These are phyloP conservation scores for Thaumetopoea pityocampa DNA, from an alignment of 1,140 invertebrate species.

Conservation along the genomic window DNA sequence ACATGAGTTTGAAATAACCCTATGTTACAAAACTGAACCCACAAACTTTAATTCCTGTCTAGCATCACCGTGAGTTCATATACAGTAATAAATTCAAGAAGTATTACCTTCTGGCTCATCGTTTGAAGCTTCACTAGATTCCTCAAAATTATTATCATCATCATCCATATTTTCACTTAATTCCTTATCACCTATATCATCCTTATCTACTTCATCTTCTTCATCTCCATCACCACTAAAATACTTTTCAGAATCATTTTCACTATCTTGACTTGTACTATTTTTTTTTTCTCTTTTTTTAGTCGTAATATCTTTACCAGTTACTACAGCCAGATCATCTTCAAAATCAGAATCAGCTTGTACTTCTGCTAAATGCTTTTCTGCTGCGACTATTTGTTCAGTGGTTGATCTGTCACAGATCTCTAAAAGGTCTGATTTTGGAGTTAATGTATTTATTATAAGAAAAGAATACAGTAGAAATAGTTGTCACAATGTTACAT, in stretches of 20 bases:
- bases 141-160: constrained; percentile 7
- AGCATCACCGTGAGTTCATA: too few species aligned
- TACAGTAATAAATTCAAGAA: background rate
- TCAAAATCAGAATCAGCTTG: constrained; percentile 81
- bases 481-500: too few species aligned
- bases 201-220: constrained; percentile 21
- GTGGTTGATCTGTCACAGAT: constrained; percentile 86
- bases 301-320: constrained; percentile 50
- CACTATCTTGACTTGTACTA: constrained; percentile 25
- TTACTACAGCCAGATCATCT: constrained; percentile 77
- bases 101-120: constrained; percentile 19
- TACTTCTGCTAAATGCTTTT: constrained; percentile 79
- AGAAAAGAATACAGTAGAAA: too few species aligned
- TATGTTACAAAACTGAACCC: too few species aligned
- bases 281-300: constrained; percentile 40
- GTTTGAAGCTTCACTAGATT: constrained; percentile 12
- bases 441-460: constrained; percentile 20
- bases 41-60: too few species aligned
- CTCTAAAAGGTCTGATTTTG: constrained; percentile 82
- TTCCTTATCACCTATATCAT: constrained; percentile 10
- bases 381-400: constrained; percentile 78
- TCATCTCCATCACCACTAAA: constrained; percentile 26
- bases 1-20: too few species aligned
- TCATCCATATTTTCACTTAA: constrained; percentile 4
- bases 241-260: constrained; percentile 25